phyloP scores from a whole-genome alignment of 2,113 vertebrate species.

The Platysternon megacephalum region DNA sequence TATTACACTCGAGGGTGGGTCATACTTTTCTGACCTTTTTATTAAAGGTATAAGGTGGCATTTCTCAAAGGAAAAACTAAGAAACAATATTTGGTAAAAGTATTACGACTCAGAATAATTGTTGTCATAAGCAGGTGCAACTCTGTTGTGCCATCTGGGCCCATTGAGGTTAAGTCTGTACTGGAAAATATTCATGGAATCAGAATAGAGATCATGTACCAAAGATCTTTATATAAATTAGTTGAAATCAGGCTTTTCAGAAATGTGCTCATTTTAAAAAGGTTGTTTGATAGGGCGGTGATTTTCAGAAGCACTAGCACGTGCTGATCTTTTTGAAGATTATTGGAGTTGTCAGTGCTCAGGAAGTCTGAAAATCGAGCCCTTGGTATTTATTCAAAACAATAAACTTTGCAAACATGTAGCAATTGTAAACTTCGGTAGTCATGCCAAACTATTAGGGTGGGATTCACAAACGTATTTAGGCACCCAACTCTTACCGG shows the following conservation, averaged over 20 bases:
- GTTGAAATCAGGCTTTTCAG: constrained; percentile 14
- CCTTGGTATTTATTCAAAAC: not conserved
- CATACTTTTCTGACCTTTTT: not conserved
- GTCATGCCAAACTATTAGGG: not conserved
- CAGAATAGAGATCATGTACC: not conserved
- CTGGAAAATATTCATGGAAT: not conserved
- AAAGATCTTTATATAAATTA: not conserved
- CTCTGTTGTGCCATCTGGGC: not conserved
- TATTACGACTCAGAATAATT: not conserved
- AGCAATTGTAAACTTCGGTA: not conserved
- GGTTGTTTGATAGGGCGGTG: not conserved
- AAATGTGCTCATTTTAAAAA: not conserved
- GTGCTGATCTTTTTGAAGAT: not conserved
- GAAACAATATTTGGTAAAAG: not conserved
- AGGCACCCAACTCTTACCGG: not conserved
- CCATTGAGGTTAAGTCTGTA: not conserved
- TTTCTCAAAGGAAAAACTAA: not conserved
- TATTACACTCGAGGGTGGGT: not conserved
- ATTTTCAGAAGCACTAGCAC: constrained; percentile 1
- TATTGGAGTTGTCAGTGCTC: not conserved
- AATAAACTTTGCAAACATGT: not conserved
- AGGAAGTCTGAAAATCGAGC: not conserved
- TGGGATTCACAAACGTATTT: not conserved
- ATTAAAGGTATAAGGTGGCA: not conserved
- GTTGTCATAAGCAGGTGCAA: not conserved